phyloP scores from a whole-genome alignment of 2,113 vertebrate species.

The Apteryx owenii region DNA sequence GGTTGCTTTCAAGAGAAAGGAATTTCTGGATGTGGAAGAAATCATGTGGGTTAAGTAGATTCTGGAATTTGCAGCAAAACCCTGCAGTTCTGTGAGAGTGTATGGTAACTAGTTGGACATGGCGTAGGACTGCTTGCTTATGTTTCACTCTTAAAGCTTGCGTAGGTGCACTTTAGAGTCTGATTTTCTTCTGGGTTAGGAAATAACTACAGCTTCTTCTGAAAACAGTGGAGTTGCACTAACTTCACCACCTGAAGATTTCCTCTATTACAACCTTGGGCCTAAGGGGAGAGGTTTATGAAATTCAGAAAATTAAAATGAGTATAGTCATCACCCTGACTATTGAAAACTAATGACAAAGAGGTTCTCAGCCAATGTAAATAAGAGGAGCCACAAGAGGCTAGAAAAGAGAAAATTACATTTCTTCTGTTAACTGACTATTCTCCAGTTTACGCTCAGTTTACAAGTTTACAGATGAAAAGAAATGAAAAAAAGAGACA shows the following conservation, averaged over 20 bases:
- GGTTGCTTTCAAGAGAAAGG: background rate
- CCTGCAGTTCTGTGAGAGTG: accelerated
- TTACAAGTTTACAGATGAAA: background rate
- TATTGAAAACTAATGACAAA: background rate
- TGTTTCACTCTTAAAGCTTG: background rate
- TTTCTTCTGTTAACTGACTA: background rate
- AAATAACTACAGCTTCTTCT: background rate
- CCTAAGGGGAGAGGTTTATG: background rate
- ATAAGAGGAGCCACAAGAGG: background rate
- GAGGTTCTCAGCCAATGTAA: background rate
- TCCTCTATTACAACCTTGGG: too few relatives aligned
- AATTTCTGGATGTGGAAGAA: background rate
- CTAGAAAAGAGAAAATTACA: background rate
- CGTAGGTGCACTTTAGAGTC: background rate
- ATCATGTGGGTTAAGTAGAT: background rate
- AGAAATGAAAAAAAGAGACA: background rate
- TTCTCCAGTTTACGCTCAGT: background rate
- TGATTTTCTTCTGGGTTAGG: too few relatives aligned
- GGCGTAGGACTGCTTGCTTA: background rate
- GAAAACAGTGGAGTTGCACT: background rate
- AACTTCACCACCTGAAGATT: background rate
- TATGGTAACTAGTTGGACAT: background rate
- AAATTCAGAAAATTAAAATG: background rate
- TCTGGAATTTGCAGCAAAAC: background rate
- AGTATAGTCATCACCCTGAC: background rate